Evolutionary conservation across 2,888 invertebrate species (phyloP).

Genomic region (Tanytarsus gracilentus): DNA sequence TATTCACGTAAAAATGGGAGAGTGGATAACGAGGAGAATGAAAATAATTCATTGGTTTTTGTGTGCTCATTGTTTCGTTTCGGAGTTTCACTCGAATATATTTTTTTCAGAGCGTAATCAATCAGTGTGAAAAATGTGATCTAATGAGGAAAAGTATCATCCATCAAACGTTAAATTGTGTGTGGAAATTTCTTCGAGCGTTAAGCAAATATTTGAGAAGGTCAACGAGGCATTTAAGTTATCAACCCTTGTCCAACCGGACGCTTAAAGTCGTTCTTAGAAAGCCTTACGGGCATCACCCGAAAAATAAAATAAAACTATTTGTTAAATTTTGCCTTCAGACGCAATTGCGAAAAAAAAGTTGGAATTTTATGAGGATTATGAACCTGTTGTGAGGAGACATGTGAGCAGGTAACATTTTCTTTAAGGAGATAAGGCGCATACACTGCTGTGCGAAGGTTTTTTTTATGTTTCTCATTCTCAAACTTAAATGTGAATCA

Average conservation of each 20-base stretch:
- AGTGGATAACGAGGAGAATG: slow-evolving; percentile 7
- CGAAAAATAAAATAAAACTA: neutral
- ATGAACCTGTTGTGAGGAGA: neutral
- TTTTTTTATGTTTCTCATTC: too few relatives aligned
- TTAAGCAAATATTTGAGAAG: too few relatives aligned
- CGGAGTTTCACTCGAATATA: too few relatives aligned
- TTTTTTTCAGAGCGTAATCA: slow-evolving; percentile 12
- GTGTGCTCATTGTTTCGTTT: neutral
- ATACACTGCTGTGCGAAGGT: too few relatives aligned
- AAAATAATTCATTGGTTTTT: neutral
- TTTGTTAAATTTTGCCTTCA: neutral
- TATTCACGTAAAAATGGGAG: neutral
- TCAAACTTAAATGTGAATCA: too few relatives aligned
- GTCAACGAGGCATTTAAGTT: too few relatives aligned
- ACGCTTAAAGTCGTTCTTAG: too few relatives aligned
- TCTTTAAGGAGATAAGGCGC: too few relatives aligned
- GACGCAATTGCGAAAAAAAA: neutral
- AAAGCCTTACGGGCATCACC: too few relatives aligned
- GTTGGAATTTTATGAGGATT: neutral
- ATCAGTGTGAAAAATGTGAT: slow-evolving; percentile 28
- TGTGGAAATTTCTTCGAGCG: slow-evolving; percentile 22
- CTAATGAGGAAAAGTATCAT: slow-evolving; percentile 28
- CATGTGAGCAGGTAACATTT: neutral
- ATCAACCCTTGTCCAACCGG: too few relatives aligned
- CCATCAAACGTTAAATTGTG: slow-evolving; percentile 21